phyloP scores from a whole-genome alignment of 2,797 vertebrate species.

The Cyprinodon diabolis region DNA sequence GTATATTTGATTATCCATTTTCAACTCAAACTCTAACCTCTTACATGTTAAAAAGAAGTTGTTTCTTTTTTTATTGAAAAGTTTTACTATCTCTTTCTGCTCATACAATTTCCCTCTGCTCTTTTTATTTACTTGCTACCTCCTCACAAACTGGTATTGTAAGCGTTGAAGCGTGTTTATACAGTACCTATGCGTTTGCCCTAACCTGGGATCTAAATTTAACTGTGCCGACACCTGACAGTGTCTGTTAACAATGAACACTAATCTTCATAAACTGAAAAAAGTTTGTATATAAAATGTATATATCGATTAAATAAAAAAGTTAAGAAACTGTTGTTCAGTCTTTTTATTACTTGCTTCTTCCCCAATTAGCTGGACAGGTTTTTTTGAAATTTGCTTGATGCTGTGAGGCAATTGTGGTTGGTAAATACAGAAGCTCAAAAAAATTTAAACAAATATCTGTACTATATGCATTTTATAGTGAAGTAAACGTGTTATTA shows the following conservation, averaged over 20 bases:
- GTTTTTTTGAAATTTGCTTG: not conserved
- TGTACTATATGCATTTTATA: not conserved
- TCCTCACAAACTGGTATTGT: constrained; percentile 43
- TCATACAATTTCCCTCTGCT: constrained; percentile 15
- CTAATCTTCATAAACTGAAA: not conserved
- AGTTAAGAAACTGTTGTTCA: not conserved
- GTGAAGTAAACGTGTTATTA: not conserved
- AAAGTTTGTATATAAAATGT: too few species aligned
- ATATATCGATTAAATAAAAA: too few species aligned
- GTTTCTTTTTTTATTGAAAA: too few species aligned
- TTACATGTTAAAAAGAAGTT: not conserved
- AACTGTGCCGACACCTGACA: constrained; percentile 63
- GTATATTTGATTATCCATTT: not conserved
- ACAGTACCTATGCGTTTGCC: constrained; percentile 24
- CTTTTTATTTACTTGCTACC: not conserved
- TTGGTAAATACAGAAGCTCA: too few species aligned
- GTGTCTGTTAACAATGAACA: constrained; percentile 59
- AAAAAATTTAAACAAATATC: too few species aligned
- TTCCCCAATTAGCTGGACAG: not conserved
- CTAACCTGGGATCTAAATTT: constrained; percentile 73
- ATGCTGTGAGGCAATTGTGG: not conserved
- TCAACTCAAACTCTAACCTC: not conserved
- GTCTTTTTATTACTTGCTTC: not conserved
- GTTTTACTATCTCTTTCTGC: not conserved
- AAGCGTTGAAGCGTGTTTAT: constrained; percentile 28